Evolutionary conservation across 2,888 invertebrate genomes (phyloP), one percentile per base, ranked within the genome.

Genomic region (Lasioglossum morio): DNA sequence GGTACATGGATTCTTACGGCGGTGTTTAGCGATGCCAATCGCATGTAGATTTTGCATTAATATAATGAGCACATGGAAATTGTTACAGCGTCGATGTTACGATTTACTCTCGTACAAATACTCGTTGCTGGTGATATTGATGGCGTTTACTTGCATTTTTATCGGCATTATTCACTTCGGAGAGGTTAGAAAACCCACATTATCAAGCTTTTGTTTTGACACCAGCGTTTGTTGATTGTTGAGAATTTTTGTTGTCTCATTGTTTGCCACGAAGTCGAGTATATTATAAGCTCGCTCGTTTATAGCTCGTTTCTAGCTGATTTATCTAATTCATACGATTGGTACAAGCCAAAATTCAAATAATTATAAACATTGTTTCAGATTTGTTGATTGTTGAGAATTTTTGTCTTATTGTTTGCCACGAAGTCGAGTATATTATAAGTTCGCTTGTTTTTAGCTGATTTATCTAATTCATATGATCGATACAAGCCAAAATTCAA

Each of bases 21-120:
- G 60, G 30, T 73, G 37, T 72, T 73, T 63, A 84, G 92, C 92
- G 89, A 94, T 94, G 93, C 90, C 89, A 91, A 92, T 92, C 89
- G 91, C 92, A 82, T 84, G 86, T 79, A 91, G 82, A 84, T 77
- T 91, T 57, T 88, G 91, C 91, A 90, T 89, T 81, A 90, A 93
- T 93, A 94, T 93, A 94, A 95, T 95, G 95, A 95, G 94, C 86
- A 93, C 95, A 92, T 95, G 95, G 95, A 95, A 96, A 89, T 90
- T 95, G 60, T 83, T 96, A 78, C 96, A 96, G 87, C 94, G 95
- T 91, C 94, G 95, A 88, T 94, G 94, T 86, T 96, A 96, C 92
- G 95, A 96, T 91, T 88, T 96, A 73, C 92, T 95, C 10, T 95
- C 95, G 30, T 95, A 95, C 86, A 95, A 95, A 85, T 95, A 95